phyloP scores from a whole-genome alignment of 2,113 vertebrate genomes.

The Buteo buteo region DNA sequence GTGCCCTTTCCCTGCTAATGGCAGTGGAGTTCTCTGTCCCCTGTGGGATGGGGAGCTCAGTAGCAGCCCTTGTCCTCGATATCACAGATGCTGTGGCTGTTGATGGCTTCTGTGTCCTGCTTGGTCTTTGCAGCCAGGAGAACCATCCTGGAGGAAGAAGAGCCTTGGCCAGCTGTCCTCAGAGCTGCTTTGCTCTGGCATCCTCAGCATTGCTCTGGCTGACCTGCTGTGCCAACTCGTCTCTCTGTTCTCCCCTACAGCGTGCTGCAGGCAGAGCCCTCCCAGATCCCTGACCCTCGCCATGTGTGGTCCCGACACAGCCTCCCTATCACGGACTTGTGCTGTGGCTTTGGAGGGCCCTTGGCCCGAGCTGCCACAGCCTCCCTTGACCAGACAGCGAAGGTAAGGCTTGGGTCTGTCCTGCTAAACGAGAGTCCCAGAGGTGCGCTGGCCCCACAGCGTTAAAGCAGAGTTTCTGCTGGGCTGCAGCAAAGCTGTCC shows the following conservation, averaged over 20 bases:
- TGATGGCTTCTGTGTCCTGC: neutral
- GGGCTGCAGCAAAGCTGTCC: neutral
- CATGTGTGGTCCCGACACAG: constrained; percentile 90
- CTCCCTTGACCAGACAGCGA: constrained; percentile 93
- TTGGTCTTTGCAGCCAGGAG: neutral
- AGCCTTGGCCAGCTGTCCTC: neutral
- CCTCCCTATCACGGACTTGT: constrained; percentile 92
- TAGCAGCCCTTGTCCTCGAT: accelerated
- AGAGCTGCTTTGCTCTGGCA: neutral
- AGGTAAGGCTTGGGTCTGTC: constrained; percentile 69
- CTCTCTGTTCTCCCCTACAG: constrained; percentile 57
- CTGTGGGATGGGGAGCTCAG: neutral
- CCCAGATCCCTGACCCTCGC: constrained; percentile 80
- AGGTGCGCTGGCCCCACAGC: neutral
- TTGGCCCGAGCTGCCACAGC: constrained; percentile 85
- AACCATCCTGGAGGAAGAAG: neutral
- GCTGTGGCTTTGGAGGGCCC: constrained; percentile 89
- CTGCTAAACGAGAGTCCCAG: accelerated
- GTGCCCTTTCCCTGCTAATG: neutral
- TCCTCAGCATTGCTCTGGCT: neutral
- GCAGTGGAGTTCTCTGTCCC: neutral
- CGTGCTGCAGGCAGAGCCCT: constrained; percentile 85
- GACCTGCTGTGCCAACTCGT: accelerated
- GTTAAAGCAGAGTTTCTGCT: neutral
- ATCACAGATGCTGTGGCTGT: accelerated